Evolutionary conservation across 2,797 vertebrate genomes (phyloP).

Genomic region (Limnodromus scolopaceus): DNA sequence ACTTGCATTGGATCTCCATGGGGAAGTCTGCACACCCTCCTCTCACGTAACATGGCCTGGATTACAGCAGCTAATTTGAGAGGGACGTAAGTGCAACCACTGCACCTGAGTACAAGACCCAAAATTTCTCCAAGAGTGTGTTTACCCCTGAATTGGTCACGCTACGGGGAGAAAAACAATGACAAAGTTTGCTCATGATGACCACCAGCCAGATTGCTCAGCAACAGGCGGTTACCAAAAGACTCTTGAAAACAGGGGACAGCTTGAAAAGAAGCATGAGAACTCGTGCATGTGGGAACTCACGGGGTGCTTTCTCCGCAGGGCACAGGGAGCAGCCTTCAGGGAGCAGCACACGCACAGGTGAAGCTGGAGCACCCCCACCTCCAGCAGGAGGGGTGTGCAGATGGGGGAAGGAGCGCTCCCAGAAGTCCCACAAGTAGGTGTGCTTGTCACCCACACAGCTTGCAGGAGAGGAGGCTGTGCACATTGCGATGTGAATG

Average conservation of each 20-base stretch:
- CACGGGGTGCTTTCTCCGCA: too few relatives aligned
- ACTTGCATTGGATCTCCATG: not conserved
- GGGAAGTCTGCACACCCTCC: not conserved
- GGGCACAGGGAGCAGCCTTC: not conserved
- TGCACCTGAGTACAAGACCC: not conserved
- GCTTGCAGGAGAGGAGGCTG: not conserved
- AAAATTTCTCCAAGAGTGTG: not conserved
- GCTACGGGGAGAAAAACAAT: not conserved
- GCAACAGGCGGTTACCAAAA: not conserved
- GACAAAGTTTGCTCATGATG: not conserved
- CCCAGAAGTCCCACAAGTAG: not conserved
- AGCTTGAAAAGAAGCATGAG: not conserved
- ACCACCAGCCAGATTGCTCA: not conserved
- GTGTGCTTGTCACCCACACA: not conserved
- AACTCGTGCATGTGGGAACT: too few relatives aligned
- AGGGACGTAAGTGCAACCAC: not conserved
- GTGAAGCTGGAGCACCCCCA: not conserved
- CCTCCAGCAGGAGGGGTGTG: rapidly evolving
- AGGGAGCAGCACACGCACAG: not conserved
- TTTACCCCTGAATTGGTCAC: not conserved
- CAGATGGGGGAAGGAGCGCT: not conserved
- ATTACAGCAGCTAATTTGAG: not conserved
- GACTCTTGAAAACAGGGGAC: not conserved
- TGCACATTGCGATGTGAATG: rapidly evolving
- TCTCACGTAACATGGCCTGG: not conserved